These are phyloP conservation scores for Pyrgus malvae DNA, from an alignment of 2,888 invertebrate species.

Conservation along the genomic window DNA sequence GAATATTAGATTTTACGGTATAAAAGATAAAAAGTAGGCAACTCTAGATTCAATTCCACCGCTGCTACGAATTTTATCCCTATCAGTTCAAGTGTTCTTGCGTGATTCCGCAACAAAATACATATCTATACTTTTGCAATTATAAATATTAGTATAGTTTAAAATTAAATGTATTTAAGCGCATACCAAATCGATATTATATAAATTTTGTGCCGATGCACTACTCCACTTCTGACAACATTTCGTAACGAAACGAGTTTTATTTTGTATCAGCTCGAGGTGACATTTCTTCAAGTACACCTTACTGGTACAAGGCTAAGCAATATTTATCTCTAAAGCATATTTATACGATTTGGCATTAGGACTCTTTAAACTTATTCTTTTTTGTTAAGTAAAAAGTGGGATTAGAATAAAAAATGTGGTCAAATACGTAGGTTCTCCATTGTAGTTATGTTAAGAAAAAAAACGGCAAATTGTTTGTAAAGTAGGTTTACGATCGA, in stretches of 20 bases:
- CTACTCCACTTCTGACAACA: slow-evolving; percentile 8
- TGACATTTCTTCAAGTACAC: slow-evolving; percentile 20
- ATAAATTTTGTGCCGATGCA: not conserved
- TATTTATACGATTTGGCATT: not conserved
- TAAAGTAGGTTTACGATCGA: too few species aligned
- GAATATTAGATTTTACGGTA: too few species aligned
- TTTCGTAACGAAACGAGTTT: slow-evolving; percentile 19
- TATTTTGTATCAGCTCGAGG: slow-evolving; percentile 16
- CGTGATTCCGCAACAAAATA: too few species aligned
- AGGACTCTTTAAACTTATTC: not conserved
- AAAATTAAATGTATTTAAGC: not conserved
- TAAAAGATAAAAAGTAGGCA: too few species aligned
- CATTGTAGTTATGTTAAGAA: too few species aligned
- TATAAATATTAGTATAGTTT: not conserved
- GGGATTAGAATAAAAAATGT: not conserved
- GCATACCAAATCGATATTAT: not conserved
- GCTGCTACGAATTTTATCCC: too few species aligned
- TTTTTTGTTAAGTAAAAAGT: not conserved
- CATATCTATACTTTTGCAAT: too few species aligned
- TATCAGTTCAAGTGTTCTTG: too few species aligned
- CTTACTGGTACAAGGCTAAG: slow-evolving; percentile 11
- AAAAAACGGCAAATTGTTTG: too few species aligned
- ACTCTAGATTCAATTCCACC: too few species aligned
- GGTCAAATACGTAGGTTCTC: too few species aligned
- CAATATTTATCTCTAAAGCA: slow-evolving; percentile 1